Evolutionary conservation across 2,888 invertebrate species (phyloP).

Genomic region (Tethea ocularis): DNA sequence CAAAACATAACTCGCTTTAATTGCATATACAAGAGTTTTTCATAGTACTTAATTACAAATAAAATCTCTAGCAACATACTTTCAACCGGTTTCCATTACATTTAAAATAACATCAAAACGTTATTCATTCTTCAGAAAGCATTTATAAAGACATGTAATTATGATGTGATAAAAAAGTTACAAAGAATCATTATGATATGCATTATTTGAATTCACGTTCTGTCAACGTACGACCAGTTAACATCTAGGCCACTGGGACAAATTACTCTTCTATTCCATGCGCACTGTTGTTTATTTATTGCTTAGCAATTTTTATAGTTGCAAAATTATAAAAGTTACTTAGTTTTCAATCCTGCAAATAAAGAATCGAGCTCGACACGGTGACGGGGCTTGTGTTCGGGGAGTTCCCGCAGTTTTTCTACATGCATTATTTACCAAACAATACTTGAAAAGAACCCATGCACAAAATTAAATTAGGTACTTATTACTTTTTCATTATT

Average conservation of each 20-base stretch:
- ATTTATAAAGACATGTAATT: conserved; percentile 10
- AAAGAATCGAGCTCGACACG: too few relatives aligned
- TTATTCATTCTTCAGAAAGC: conserved; percentile 6
- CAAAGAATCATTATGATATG: conserved; percentile 3
- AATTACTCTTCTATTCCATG: conserved; percentile 14
- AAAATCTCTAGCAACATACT: not conserved
- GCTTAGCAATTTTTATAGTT: not conserved
- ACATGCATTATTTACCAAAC: too few relatives aligned
- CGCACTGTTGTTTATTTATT: not conserved
- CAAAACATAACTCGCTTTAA: too few relatives aligned
- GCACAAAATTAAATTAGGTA: too few relatives aligned
- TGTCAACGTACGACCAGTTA: conserved; percentile 18
- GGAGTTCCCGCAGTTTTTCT: too few relatives aligned
- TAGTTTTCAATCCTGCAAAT: too few relatives aligned
- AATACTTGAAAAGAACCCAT: too few relatives aligned
- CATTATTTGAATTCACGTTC: not conserved
- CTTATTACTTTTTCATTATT: too few relatives aligned
- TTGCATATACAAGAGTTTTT: not conserved
- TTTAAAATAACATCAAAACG: not conserved
- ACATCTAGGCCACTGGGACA: conserved; percentile 24
- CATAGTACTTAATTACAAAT: not conserved
- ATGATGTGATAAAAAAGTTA: conserved; percentile 8
- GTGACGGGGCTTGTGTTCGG: too few relatives aligned
- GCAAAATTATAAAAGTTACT: not conserved
- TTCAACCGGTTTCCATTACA: not conserved